Base-by-base conservation (phyloP, 53 echinoderm and acorn worm genomes). In the Crossaster papposus region DNA sequence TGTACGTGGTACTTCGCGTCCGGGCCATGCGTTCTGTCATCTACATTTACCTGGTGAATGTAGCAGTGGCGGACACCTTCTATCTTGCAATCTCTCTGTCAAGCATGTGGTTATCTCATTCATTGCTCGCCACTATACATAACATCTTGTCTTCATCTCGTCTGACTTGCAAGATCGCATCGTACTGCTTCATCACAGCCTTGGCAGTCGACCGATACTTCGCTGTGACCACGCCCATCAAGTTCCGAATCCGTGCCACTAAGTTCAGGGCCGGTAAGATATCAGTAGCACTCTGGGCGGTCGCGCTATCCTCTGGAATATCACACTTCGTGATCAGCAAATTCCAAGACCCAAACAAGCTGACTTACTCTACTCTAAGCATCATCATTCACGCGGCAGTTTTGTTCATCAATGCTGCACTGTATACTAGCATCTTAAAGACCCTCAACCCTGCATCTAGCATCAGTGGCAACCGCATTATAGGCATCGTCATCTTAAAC, bases 131-230 rank as follows among this genome's bases (percentile, higher is more conserved):
- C 58, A 58, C 22, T 58, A 11, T 20, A 15, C 15, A 17, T 17
- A 17, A 58, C 15, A 36, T 74, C 36, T 36, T 74, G 35, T 18
- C 17, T 17, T 32, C 75, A 33, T 14, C 28, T 36, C 23, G 22
- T 18, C 17, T 74, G 11, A 35, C 75, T 13, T 74, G 75, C 22
- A 35, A 36, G 13, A 14, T 74, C 17, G 36, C 75, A 36, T 35
- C 75, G 14, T 74, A 74, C 75, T 35, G 75, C 28, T 74, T 74
- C 36, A 33, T 74, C 13, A 74, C 75, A 14, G 70, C 71, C 2
- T 12, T 83, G 12, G 68, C 83, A 18, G 34, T 83, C 32, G 70
- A 70, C 51, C 83, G 83, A 38, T 83, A 20, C 71, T 83, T 68
- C 51, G 83, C 70, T 38, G 83, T 83, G 14, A 68, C 23, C 29